A percentile compares a stretch with the other conserved stretches of the same genome.
Evolutionary conservation across 2,888 invertebrate genomes (phyloP).

Genomic region (Tetranychus piercei): DNA sequence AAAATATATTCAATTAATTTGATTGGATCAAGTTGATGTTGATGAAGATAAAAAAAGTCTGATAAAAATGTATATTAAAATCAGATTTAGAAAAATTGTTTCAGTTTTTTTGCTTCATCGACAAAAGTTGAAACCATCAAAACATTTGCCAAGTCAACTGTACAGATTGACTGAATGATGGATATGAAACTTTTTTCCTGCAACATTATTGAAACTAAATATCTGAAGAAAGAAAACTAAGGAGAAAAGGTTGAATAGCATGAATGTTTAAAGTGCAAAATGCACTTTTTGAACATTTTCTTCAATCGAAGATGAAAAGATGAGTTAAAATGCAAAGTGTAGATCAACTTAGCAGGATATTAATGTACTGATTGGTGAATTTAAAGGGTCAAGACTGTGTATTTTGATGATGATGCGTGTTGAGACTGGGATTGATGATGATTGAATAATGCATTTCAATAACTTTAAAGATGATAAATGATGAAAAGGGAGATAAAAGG

Average conservation of each 20-base stretch:
- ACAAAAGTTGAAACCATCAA: too few relatives aligned
- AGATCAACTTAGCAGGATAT: neutral
- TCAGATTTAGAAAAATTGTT: neutral
- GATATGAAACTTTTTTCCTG: neutral
- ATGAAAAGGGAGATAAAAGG: neutral
- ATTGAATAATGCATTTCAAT: neutral
- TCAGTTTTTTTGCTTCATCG: neutral
- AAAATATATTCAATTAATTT: neutral
- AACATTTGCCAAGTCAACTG: too few relatives aligned
- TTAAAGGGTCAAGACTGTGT: neutral
- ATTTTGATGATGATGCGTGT: neutral
- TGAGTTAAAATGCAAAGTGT: neutral
- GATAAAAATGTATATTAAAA: neutral
- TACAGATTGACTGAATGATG: too few relatives aligned
- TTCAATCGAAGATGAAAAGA: too few relatives aligned
- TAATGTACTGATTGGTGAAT: neutral
- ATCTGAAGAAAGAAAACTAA: neutral
- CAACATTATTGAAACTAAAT: neutral
- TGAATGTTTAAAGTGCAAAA: too few relatives aligned
- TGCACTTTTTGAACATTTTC: too few relatives aligned
- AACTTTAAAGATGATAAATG: neutral
- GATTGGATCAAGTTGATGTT: neutral
- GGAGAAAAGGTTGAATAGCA: neutral
- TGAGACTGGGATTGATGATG: neutral
- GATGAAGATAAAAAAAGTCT: neutral